These are phyloP conservation scores for Microplitis deprimator DNA, from an alignment of 2,888 invertebrate genomes.

Conservation along the genomic window DNA sequence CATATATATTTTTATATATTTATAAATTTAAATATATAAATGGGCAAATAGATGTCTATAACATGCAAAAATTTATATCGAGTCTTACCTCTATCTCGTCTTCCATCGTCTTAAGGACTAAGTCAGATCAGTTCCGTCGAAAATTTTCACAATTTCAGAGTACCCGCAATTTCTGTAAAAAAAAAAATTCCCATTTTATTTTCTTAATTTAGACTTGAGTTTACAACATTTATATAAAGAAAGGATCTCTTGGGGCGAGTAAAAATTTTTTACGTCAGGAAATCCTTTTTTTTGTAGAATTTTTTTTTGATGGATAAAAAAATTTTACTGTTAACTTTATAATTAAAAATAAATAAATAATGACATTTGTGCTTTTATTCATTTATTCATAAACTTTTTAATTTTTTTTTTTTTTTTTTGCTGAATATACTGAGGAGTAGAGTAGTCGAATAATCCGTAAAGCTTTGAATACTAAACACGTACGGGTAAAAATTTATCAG, in stretches of 20 bases:
- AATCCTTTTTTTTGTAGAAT: too few relatives aligned
- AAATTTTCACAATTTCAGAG: neutral
- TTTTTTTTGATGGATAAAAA: too few relatives aligned
- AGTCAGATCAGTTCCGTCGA: neutral
- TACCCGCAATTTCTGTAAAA: neutral
- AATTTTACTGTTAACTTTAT: too few relatives aligned
- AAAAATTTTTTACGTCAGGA: too few relatives aligned
- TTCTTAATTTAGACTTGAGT: neutral
- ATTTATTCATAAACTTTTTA: too few relatives aligned
- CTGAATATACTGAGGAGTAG: too few relatives aligned
- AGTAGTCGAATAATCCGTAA: too few relatives aligned
- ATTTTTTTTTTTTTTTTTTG: too few relatives aligned
- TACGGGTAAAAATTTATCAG: neutral
- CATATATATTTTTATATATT: neutral
- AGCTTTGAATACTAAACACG: neutral
- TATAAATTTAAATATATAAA: neutral
- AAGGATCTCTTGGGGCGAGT: too few relatives aligned
- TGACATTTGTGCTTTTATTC: too few relatives aligned
- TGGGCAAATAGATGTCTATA: neutral
- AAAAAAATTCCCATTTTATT: neutral
- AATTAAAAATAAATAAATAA: too few relatives aligned
- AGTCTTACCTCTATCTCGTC: conserved; percentile 6
- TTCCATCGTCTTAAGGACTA: neutral
- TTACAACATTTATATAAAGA: neutral
- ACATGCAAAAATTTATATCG: neutral